A percentile compares a stretch with the other conserved stretches of the same genome.
phyloP scores from a whole-genome alignment of 2,113 vertebrate species.

The Misgurnus anguillicaudatus region DNA sequence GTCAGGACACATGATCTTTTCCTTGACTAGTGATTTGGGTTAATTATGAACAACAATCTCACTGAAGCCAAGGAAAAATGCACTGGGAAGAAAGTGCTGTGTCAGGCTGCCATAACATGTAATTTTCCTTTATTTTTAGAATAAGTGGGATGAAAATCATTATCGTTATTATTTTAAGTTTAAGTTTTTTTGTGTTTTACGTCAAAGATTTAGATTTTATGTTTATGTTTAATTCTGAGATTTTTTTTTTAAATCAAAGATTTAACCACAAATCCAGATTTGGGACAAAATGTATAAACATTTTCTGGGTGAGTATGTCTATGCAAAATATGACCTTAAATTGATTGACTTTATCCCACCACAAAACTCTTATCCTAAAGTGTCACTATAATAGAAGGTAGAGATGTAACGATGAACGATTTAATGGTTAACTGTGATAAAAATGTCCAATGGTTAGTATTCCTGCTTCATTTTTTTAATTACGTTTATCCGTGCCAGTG shows the following conservation, averaged over 20 bases:
- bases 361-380: not conserved
- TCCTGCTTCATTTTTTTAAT: not conserved
- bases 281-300: no score
- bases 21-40: slow-evolving; percentile 33
- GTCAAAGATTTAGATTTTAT: not conserved
- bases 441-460: no score
- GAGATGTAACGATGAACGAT: no score
- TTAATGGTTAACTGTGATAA: no score
- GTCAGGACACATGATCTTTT: slow-evolving; percentile 30
- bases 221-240: no score
- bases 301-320: no score
- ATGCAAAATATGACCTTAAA: not conserved
- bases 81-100: not conserved
- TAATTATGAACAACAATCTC: slow-evolving; percentile 15
- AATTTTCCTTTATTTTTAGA: not conserved
- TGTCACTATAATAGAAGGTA: not conserved
- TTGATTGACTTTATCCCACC: not conserved
- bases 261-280: no score
- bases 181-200: not conserved
- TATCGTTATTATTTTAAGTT: not conserved
- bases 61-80: not conserved
- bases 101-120: not conserved
- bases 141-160: not conserved
- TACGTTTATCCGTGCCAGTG: not conserved
- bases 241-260: no score